Evolutionary conservation across 1,140 invertebrate species (phyloP), one percentile per base, ranked within the genome.

Genomic region (Phthorimaea operculella): DNA sequence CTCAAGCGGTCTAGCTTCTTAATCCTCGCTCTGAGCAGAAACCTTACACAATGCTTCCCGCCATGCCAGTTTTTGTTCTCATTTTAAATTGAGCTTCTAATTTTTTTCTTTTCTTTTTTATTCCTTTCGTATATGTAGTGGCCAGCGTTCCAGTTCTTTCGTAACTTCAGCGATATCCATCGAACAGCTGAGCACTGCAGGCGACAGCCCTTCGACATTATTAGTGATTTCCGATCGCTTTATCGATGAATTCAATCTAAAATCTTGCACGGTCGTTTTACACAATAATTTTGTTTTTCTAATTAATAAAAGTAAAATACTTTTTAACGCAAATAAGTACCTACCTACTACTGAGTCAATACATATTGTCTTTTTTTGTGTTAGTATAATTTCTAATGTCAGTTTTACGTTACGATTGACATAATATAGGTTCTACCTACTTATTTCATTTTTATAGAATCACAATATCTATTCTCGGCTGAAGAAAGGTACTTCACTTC

Each of bases 11-110:
- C 21, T 28, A 28, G 21, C 21, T 28, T 6, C 21, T 4, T 28
- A 4, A 28, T 28, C 21, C 21, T 28, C 36, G 36, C 3, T n/a
- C 10, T 12, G 10, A 39, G n/a, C 36, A 16, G 53, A 57, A 60
- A 60, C 52, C 57, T 66, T 61, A 62, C 57, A 62, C 62, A 64
- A 66, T 39, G 36, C n/a, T 73, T 62, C 58, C 58, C 52, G 63
- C 49, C 57, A 59, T 51, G 63, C 49, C 57, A 59, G 48, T 61
- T 57, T 60, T 58, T 61, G 44, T 47, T 47, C 44, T 47, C 16
- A 17, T 47, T 47, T 47, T 47, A 16, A 39, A 39, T 39, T 39
- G 36, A 9, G n/a, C 4, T 47, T 47, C 3, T 47, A 16, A 36
- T 36, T 36, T 15, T n/a, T 45, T n/a, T 45, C 8, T 62, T 57